Conservation (phyloP, 1,140 invertebrate species). For the Hyles vespertilio region DNA sequence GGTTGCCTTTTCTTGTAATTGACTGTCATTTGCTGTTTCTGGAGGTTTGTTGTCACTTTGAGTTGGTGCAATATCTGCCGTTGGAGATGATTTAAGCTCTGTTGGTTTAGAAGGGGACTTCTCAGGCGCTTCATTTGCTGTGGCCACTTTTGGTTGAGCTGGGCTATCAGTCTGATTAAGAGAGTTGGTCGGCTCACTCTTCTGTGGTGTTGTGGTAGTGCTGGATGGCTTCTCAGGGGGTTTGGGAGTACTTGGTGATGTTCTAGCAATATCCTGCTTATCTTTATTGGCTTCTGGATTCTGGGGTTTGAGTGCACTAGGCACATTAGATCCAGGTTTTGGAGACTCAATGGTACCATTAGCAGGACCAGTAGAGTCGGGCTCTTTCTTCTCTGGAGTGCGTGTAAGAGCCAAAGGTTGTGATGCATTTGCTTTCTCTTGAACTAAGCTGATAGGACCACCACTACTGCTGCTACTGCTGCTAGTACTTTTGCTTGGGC, state of each 20-base stretch:
- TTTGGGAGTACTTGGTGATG: conserved; percentile 65
- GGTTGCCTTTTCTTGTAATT: conserved; percentile 42
- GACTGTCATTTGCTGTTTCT: conserved; percentile 62
- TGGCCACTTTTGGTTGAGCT: conserved; percentile 58
- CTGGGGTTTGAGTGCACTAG: conserved; percentile 49
- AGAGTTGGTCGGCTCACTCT: conserved; percentile 40
- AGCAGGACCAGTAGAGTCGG: conserved; percentile 52
- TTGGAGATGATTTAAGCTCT: conserved; percentile 54
- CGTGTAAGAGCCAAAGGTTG: conserved; percentile 61
- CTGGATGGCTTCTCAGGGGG: conserved; percentile 57
- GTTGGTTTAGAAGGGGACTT: conserved; percentile 57
- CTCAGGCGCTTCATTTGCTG: conserved; percentile 58
- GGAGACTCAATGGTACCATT: conserved; percentile 66
- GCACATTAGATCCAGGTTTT: conserved; percentile 49
- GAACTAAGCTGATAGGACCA: conserved; percentile 61
- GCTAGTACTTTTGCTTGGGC: conserved; percentile 49
- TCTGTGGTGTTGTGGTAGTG: conserved; percentile 51
- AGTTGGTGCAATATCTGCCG: conserved; percentile 57
- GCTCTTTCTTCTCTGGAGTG: conserved; percentile 65
- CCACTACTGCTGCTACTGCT: conserved; percentile 11
- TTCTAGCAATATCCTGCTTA: conserved; percentile 66
- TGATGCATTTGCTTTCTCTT: conserved; percentile 51
- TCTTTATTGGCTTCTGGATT: conserved; percentile 62
- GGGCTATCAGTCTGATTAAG: conserved; percentile 39
- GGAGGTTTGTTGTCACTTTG: conserved; percentile 63